phyloP scores from a whole-genome alignment of 2,113 vertebrate species.

The Zonotrichia leucophrys region DNA sequence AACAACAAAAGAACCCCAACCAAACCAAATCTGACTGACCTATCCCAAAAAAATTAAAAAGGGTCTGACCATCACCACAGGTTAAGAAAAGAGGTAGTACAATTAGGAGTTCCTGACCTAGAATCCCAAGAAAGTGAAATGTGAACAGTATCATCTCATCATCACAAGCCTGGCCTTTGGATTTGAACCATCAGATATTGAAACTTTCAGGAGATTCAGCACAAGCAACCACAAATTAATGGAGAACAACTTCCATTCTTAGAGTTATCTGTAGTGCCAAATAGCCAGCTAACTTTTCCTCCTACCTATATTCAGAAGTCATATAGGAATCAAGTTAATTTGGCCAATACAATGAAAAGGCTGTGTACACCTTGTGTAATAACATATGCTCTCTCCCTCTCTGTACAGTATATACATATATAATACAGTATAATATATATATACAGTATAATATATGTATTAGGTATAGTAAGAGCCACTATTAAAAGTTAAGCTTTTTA shows the following conservation, averaged over 20 bases:
- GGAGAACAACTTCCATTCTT: background rate
- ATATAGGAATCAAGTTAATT: background rate
- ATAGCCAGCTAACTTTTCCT: background rate
- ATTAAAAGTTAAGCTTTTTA: background rate
- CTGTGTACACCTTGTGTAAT: background rate
- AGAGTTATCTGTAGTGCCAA: background rate
- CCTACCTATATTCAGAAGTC: background rate
- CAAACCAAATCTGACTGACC: background rate
- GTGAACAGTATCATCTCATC: background rate
- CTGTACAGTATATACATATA: background rate
- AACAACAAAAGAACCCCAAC: background rate
- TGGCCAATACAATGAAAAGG: background rate
- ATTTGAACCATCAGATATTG: background rate
- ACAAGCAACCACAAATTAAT: background rate
- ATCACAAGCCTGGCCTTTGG: background rate
- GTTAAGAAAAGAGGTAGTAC: background rate
- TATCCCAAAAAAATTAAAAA: background rate
- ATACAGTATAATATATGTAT: background rate
- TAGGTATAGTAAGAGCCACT: background rate
- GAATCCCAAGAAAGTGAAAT: background rate
- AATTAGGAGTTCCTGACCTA: background rate
- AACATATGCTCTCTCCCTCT: accelerated
- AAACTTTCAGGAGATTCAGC: background rate
- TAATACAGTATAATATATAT: background rate
- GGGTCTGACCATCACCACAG: background rate